A percentile compares a stretch with the other conserved stretches of the same genome.
Evolutionary conservation across 2,797 vertebrate species (phyloP).

Genomic region (Craterocephalus amniculus): DNA sequence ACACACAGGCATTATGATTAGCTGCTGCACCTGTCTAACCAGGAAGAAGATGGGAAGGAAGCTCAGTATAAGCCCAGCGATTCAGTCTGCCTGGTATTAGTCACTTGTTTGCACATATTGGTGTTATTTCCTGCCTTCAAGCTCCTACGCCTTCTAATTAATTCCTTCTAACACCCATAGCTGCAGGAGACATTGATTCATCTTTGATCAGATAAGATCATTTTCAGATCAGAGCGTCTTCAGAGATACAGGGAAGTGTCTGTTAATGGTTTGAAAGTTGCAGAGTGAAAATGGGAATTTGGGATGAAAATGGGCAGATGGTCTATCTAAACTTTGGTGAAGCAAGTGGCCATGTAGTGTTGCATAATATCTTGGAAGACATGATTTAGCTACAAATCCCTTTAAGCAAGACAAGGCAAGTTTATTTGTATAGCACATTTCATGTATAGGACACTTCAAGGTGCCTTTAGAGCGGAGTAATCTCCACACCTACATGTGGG

Average conservation of each 20-base stretch:
- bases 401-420: too few relatives aligned
- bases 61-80: slow-evolving; percentile 21
- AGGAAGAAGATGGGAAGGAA: slow-evolving; percentile 47
- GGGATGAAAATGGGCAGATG: slow-evolving; percentile 32
- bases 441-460: too few relatives aligned
- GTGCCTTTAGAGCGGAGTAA: slow-evolving; percentile 49
- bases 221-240: background rate
- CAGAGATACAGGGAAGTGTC: background rate
- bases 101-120: slow-evolving; percentile 52
- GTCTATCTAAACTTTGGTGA: slow-evolving; percentile 63
- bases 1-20: slow-evolving; percentile 58
- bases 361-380: slow-evolving; percentile 60
- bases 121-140: slow-evolving; percentile 37
- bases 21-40: slow-evolving; percentile 58
- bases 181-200: slow-evolving; percentile 24
- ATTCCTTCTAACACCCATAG: slow-evolving; percentile 28
- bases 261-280: background rate
- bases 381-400: slow-evolving; percentile 65
- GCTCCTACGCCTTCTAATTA: slow-evolving; percentile 46
- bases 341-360: slow-evolving; percentile 53
- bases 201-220: slow-evolving; percentile 14
- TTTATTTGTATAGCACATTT: too few relatives aligned
- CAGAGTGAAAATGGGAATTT: slow-evolving; percentile 44
- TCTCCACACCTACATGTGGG: slow-evolving; percentile 27
- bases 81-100: slow-evolving; percentile 46